phyloP scores from a whole-genome alignment of 2,113 vertebrate genomes.

The Brachypodius melanocephalos region DNA sequence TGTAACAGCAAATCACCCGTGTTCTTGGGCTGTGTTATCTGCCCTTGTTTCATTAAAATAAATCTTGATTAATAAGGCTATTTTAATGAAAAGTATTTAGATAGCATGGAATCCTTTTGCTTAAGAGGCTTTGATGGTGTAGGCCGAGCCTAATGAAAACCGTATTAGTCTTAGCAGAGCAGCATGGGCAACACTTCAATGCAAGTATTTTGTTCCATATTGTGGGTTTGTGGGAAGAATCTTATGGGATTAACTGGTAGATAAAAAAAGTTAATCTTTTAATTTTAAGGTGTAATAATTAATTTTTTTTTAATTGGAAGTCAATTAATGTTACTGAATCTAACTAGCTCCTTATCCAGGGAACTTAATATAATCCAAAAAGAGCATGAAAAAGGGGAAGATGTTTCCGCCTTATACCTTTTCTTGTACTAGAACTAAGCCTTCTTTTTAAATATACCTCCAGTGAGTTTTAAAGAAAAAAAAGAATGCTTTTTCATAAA shows the following conservation, averaged over 20 bases:
- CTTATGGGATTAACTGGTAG: not conserved
- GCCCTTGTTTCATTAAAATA: slow-evolving; percentile 17
- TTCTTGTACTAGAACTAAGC: not conserved
- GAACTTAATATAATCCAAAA: not conserved
- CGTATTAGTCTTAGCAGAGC: not conserved
- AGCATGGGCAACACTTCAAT: not conserved
- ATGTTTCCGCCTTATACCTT: not conserved
- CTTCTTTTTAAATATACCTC: not conserved
- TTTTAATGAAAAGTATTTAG: slow-evolving; percentile 25
- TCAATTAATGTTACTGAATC: not conserved
- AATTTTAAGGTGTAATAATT: not conserved
- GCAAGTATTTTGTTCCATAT: not conserved
- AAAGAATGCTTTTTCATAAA: not conserved
- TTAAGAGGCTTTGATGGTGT: not conserved
- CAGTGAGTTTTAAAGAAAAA: not conserved
- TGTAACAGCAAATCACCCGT: not conserved
- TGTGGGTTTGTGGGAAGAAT: not conserved
- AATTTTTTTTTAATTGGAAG: not conserved
- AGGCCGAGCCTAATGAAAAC: not conserved
- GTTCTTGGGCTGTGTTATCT: not conserved
- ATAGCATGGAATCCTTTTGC: not conserved
- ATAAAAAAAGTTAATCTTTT: not conserved
- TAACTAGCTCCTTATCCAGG: not conserved
- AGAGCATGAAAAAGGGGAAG: not conserved
- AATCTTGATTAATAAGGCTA: slow-evolving; percentile 31